Conservation (phyloP, 92 coral and sea anemone species). For the Zoanthus gigantus region DNA sequence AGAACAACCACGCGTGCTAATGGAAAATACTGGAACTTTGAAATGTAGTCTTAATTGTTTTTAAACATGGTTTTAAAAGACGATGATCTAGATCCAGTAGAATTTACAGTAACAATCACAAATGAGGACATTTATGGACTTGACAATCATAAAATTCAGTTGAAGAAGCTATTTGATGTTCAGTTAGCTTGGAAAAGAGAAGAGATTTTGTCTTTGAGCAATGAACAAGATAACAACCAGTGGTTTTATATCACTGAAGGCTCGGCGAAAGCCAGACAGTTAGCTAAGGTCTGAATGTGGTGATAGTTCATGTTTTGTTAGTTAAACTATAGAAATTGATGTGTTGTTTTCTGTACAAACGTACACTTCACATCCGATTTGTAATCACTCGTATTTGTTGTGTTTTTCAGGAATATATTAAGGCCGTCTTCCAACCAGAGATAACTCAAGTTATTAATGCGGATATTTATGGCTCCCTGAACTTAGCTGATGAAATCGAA, state of each 20-base stretch:
- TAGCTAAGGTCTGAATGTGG: conserved; percentile 36
- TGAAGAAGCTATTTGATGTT: conserved; percentile 39
- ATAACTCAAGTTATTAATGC: conserved; percentile 37
- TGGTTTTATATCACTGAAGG: conserved; percentile 51
- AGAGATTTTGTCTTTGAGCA: background rate
- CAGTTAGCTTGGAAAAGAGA: conserved; percentile 35
- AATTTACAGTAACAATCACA: conserved; percentile 23
- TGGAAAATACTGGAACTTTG: conserved; percentile 25
- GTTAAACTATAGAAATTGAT: background rate
- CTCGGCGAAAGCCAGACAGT: conserved; percentile 27
- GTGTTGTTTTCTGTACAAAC: conserved; percentile 34
- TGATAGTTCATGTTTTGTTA: background rate
- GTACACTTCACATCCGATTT: conserved; percentile 38
- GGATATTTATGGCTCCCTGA: conserved; percentile 42
- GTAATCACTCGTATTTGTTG: conserved; percentile 36
- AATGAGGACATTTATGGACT: conserved; percentile 14
- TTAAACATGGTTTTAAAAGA: conserved; percentile 38
- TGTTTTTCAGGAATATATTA: conserved; percentile 81
- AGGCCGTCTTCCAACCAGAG: conserved; percentile 73
- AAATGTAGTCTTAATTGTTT: conserved; percentile 12
- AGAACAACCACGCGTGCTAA: conserved; percentile 13
- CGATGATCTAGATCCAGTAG: conserved; percentile 21
- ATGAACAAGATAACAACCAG: conserved; percentile 25
- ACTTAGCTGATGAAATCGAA: conserved; percentile 55
- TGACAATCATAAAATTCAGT: conserved; percentile 22